Evolutionary conservation across 2,888 invertebrate species (phyloP).

Genomic region (Drosophila acutilabella): DNA sequence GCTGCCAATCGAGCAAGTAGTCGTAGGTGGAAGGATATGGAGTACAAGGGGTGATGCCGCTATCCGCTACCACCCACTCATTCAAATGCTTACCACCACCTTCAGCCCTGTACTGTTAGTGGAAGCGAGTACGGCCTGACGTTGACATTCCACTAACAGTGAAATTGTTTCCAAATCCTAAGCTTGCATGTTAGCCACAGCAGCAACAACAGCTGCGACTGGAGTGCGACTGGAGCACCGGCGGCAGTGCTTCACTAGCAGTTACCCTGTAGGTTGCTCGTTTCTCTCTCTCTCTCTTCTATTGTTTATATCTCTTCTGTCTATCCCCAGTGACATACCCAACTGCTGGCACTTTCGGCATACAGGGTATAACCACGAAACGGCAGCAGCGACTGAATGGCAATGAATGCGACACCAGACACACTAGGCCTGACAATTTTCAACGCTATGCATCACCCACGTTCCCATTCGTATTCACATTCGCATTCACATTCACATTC

Average conservation of each 20-base stretch:
- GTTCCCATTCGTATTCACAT: conserved; percentile 38
- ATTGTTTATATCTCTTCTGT: not conserved
- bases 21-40: not conserved
- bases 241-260: not conserved
- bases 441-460: conserved; percentile 73
- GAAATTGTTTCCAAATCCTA: conserved; percentile 79
- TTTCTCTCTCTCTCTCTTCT: too few relatives aligned
- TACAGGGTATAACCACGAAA: conserved; percentile 58
- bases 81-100: not conserved
- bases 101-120: not conserved
- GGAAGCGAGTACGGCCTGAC: conserved; percentile 55
- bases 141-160: conserved; percentile 79
- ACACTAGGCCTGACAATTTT: conserved; percentile 69
- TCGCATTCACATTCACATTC: conserved; percentile 28
- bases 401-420: conserved; percentile 77
- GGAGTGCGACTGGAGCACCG: not conserved
- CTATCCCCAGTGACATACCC: not conserved
- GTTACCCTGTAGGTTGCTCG: conserved; percentile 5
- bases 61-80: not conserved
- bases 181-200: conserved; percentile 76
- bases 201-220: conserved; percentile 36
- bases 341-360: not conserved
- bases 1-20: not conserved
- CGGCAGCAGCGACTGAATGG: conserved; percentile 74
- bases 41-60: not conserved